Evolutionary conservation across 2,113 vertebrate species (phyloP).

Genomic region (Gopherus evgoodei): DNA sequence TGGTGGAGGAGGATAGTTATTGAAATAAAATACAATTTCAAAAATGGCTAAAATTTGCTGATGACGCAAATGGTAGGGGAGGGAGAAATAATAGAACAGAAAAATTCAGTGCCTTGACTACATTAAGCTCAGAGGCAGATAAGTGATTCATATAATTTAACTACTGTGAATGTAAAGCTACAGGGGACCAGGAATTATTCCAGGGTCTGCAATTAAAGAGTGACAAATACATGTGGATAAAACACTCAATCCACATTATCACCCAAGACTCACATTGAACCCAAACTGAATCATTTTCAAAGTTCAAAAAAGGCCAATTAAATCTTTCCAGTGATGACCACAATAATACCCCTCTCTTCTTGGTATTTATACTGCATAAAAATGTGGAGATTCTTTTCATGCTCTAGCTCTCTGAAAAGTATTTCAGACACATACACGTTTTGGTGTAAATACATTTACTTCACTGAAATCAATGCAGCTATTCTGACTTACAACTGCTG

Average conservation of each 20-base stretch:
- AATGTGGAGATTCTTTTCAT: not conserved
- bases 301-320: not conserved
- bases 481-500: not conserved
- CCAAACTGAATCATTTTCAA: not conserved
- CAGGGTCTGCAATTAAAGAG: not conserved
- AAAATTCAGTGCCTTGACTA: not conserved
- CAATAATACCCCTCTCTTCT: not conserved
- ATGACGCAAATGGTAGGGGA: not conserved
- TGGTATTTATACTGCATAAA: not conserved
- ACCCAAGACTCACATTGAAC: not conserved
- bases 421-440: not conserved
- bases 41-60: slow-evolving; percentile 32
- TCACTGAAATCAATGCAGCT: not conserved
- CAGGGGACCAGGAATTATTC: not conserved
- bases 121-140: not conserved
- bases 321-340: not conserved
- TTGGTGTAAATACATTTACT: not conserved
- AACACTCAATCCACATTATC: not conserved
- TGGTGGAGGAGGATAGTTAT: slow-evolving; percentile 16
- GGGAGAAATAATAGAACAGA: not conserved
- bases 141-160: not conserved
- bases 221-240: not conserved
- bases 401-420: not conserved
- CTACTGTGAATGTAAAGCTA: not conserved
- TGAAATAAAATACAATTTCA: slow-evolving; percentile 28